Evolutionary conservation across 1,140 invertebrate species (phyloP).

Genomic region (Ptiloglossa arizonensis): DNA sequence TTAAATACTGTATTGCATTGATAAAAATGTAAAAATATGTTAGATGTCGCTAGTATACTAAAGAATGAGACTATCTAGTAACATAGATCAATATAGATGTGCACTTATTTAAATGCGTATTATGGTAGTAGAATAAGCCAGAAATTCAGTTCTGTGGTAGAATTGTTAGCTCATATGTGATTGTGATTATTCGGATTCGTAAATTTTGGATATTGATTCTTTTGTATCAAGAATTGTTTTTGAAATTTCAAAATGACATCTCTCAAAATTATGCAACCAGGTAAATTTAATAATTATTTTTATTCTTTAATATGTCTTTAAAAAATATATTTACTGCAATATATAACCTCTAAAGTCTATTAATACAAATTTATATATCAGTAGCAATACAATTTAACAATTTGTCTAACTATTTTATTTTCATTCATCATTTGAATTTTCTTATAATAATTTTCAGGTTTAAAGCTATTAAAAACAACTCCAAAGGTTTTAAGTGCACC

Average conservation of each 20-base stretch:
- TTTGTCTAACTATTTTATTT: neutral
- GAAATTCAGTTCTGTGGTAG: neutral
- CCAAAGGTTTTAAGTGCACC: slow-evolving; percentile 28
- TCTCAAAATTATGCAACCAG: slow-evolving; percentile 20
- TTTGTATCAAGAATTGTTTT: neutral
- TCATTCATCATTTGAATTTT: neutral
- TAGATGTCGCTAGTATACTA: no score
- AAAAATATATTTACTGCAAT: neutral
- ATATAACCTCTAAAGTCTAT: slow-evolving; percentile 10
- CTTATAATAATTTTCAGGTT: slow-evolving; percentile 26
- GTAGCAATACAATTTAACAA: neutral
- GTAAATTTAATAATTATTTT: slow-evolving; percentile 7
- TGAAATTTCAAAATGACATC: slow-evolving; percentile 19
- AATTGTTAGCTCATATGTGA: neutral
- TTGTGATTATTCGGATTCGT: neutral
- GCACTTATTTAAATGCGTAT: no score
- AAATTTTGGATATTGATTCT: neutral
- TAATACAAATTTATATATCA: neutral
- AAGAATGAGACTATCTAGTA: no score
- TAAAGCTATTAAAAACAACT: slow-evolving; percentile 19
- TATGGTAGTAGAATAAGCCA: neutral
- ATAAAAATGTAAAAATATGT: no score
- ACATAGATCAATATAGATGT: no score
- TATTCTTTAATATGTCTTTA: neutral
- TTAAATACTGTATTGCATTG: no score